Evolutionary conservation across 2,113 vertebrate species (phyloP).

Genomic region (Scolopax mira): DNA sequence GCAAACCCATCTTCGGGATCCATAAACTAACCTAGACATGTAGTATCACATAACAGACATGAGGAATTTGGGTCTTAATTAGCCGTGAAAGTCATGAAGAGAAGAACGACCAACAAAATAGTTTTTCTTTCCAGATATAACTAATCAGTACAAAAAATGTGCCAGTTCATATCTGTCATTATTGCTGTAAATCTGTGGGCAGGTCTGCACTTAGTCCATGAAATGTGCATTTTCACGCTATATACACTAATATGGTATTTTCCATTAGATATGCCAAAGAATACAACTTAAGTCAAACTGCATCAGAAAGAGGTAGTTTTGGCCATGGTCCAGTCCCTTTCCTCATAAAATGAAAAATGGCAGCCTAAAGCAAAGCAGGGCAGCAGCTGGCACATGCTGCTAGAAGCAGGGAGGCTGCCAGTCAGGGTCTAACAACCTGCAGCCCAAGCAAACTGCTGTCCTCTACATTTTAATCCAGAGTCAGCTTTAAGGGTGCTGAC

Average conservation of each 20-base stretch:
- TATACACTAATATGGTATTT: not conserved
- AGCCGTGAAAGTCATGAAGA: not conserved
- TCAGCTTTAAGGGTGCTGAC: not conserved
- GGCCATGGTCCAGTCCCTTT: not conserved
- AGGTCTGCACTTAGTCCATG: not conserved
- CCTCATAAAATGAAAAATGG: not conserved
- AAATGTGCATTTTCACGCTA: not conserved
- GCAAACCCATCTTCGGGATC: rapidly evolving
- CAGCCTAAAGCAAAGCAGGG: not conserved
- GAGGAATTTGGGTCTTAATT: not conserved
- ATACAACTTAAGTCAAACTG: not conserved
- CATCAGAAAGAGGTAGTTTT: not conserved
- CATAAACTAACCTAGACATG: not conserved
- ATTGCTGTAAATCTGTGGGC: not conserved
- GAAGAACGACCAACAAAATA: not conserved
- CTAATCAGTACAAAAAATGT: not conserved
- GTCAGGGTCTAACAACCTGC: not conserved
- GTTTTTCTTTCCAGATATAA: not conserved
- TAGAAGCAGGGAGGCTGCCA: not conserved
- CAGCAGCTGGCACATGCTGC: not conserved
- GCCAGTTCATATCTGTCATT: not conserved
- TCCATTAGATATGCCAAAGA: not conserved
- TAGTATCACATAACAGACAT: not conserved
- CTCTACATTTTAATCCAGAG: not conserved
- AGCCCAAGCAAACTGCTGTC: not conserved